phyloP scores from a whole-genome alignment of 1,140 invertebrate genomes.

The Oryctes rhinoceros region DNA sequence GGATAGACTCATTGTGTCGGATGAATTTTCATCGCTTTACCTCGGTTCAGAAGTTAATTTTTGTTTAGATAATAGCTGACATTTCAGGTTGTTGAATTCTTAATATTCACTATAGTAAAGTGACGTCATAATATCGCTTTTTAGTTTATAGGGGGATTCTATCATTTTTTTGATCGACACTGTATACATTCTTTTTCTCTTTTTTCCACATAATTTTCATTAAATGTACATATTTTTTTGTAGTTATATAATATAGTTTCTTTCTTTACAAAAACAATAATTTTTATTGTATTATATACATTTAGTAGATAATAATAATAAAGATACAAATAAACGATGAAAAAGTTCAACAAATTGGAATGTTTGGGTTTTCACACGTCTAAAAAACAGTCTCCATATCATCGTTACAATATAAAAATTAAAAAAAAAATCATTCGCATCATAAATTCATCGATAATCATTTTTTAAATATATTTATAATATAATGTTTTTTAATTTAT shows the following conservation, averaged over 20 bases:
- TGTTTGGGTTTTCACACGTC: background rate
- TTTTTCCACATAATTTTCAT: background rate
- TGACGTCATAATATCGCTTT: background rate
- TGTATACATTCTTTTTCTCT: slow-evolving; percentile 12
- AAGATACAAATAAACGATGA: background rate
- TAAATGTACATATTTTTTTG: slow-evolving; percentile 13
- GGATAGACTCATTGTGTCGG: too few relatives aligned
- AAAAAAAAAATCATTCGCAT: background rate
- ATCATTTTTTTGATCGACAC: background rate
- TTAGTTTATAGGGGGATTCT: too few relatives aligned
- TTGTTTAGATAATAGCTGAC: too few relatives aligned
- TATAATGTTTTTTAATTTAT: background rate
- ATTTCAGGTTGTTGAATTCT: too few relatives aligned
- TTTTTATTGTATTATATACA: background rate
- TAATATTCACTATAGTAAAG: background rate
- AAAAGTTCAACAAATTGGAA: background rate
- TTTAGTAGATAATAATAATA: background rate
- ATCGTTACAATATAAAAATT: background rate
- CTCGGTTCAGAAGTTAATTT: too few relatives aligned
- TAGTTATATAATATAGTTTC: slow-evolving; percentile 13
- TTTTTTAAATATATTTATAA: slow-evolving; percentile 1
- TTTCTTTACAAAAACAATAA: background rate
- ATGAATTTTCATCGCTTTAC: too few relatives aligned
- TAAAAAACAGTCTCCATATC: background rate
- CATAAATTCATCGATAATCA: background rate